Conservation (phyloP, 2,797 vertebrate genomes). For the Onychomys leucogaster region DNA sequence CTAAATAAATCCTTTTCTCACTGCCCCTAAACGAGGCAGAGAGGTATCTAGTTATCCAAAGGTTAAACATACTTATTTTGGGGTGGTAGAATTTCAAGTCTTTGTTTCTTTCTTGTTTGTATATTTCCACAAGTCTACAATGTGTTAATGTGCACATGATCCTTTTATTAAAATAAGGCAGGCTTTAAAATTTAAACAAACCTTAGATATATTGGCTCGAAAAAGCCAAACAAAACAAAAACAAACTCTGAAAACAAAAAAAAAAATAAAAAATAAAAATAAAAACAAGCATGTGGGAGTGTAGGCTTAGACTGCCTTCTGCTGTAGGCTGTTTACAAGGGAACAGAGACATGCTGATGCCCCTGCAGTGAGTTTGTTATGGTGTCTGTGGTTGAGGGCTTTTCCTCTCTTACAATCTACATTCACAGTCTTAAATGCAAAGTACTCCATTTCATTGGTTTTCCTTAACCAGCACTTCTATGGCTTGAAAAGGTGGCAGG, state of each 20-base stretch:
- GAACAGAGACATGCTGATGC: fast-evolving
- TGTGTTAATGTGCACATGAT: background rate
- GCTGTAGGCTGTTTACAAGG: fast-evolving
- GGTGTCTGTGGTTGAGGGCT: background rate
- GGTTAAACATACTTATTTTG: background rate
- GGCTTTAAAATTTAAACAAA: background rate
- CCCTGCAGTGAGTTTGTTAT: background rate
- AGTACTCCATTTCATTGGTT: background rate
- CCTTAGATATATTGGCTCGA: background rate
- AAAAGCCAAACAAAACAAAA: background rate
- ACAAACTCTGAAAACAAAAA: background rate
- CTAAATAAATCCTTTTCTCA: background rate
- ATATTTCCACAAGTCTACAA: background rate
- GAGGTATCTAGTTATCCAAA: background rate
- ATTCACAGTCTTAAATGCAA: background rate
- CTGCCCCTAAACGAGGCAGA: background rate
- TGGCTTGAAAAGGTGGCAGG: background rate
- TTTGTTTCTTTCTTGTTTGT: constrained; percentile 29
- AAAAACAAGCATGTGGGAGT: background rate
- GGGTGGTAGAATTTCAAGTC: background rate
- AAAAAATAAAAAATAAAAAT: background rate
- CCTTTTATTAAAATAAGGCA: constrained; percentile 28
- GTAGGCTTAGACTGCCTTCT: background rate
- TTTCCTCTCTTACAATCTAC: background rate
- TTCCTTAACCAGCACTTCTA: background rate